Conservation (phyloP, 37 sponge, comb jelly and placozoan species). For the Oscarella lobularis region DNA sequence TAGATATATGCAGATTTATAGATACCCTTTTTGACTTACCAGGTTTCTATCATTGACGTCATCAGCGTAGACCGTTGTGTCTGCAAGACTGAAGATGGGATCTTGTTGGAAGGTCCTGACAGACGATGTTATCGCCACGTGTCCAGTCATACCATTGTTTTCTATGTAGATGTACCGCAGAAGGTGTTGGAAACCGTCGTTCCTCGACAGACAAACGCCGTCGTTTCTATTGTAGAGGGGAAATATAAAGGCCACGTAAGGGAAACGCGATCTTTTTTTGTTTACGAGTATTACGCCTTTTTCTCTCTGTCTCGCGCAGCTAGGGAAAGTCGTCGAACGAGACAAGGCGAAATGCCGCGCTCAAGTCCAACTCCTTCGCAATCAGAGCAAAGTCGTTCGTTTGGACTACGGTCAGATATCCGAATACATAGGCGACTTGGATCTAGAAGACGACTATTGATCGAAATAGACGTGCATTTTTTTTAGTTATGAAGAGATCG, state of each 20-base stretch:
- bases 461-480: background rate
- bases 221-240: slow-evolving; percentile 34
- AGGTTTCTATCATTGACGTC: slow-evolving; percentile 80
- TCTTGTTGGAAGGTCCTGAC: slow-evolving; percentile 67
- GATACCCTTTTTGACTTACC: background rate
- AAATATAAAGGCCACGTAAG: slow-evolving; percentile 43
- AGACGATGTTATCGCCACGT: too few relatives aligned
- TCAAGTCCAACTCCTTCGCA: slow-evolving; percentile 17
- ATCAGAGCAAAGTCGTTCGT: slow-evolving; percentile 18
- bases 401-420: slow-evolving; percentile 57
- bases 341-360: slow-evolving; percentile 28
- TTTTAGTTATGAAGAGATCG: background rate
- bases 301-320: slow-evolving; percentile 18
- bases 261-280: background rate
- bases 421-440: slow-evolving; percentile 14
- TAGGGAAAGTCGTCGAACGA: slow-evolving; percentile 42
- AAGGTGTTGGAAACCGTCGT: slow-evolving; percentile 67
- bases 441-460: background rate
- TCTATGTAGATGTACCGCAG: slow-evolving; percentile 28
- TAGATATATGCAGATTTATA: background rate
- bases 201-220: slow-evolving; percentile 16
- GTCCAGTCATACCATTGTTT: background rate
- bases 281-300: background rate
- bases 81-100: slow-evolving; percentile 61
- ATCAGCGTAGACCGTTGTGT: slow-evolving; percentile 48